Evolutionary conservation across 2,113 vertebrate genomes (phyloP), one percentile per base, ranked within the genome.

Genomic region (Rynchops niger): DNA sequence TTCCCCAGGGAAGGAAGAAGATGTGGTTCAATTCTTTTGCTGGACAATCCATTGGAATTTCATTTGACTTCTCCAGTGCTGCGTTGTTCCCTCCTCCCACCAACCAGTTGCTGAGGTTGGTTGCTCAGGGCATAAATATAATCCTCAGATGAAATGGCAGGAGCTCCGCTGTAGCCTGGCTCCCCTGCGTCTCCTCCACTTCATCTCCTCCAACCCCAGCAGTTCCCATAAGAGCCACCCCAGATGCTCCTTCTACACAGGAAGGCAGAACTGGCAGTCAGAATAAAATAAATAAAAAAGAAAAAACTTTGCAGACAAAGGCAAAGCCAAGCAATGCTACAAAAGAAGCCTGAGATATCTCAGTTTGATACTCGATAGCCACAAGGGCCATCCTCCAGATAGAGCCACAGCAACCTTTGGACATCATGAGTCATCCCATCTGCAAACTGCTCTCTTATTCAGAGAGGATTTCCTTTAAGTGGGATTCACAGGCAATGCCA

Each of bases 331-430:
- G 9, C 30, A 83, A 56, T 29, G 25, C 27, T 74, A 34, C 18
- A 34, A 67, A 66, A 34, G 11, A 21, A 36, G 29, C 22, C 38
- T 11, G 56, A 62, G 42, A 52, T 56, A 72, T 23, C 58, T 47
- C 1, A 0, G 23, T 30, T 58, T 53, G 34, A 79, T 26, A 70
- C 5, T 22, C 1, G 2, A 40, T 21, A 56, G 20, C 17, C 38
- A 69, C 0, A 3, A 67, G 27, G 14, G 11, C 26, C 16, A 36
- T 2, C 2, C 40, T 58, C 25, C 84, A 63, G 38, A 49, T 0
- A 59, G 7, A 67, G 45, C 15, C 58, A 38, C n/a, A 26, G 83
- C 14, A 79, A 55, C 34, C 50, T 86, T 53, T 36, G 67, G 67
- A 32, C 40, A 34, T 15, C 8, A 42, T 20, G 25, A 63, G 12